Conservation (phyloP, 2,888 invertebrate genomes). For the Sepioteuthis lessoniana region DNA sequence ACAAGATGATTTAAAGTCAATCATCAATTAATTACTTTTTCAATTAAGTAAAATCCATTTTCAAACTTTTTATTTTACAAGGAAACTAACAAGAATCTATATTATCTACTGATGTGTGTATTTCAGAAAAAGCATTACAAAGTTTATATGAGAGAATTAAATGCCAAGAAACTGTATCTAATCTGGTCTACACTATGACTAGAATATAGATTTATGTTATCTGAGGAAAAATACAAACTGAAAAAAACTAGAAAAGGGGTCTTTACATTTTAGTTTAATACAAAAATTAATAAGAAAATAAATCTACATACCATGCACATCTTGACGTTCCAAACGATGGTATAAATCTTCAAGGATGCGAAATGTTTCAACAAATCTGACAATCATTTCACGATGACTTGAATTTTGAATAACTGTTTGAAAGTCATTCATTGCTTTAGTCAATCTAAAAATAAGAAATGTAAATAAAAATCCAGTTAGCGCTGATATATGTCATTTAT, state of each 20-base stretch:
- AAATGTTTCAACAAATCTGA: slow-evolving; percentile 23
- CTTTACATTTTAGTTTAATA: not conserved
- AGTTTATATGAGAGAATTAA: not conserved
- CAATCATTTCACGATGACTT: slow-evolving; percentile 37
- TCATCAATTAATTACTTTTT: not conserved
- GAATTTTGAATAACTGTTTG: slow-evolving; percentile 56
- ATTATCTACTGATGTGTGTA: not conserved
- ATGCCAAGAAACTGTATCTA: not conserved
- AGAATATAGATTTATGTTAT: not conserved
- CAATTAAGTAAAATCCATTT: too few relatives aligned
- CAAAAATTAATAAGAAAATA: not conserved
- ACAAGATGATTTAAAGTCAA: not conserved
- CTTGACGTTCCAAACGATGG: not conserved
- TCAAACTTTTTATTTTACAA: not conserved
- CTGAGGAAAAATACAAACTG: not conserved
- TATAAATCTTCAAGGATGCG: slow-evolving; percentile 48
- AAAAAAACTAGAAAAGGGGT: not conserved
- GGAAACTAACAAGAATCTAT: not conserved
- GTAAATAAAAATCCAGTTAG: too few relatives aligned
- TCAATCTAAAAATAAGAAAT: slow-evolving; percentile 58
- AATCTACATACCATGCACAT: not conserved
- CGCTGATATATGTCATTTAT: too few relatives aligned
- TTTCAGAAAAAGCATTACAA: not conserved
- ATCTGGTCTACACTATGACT: not conserved
- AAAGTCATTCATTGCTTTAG: slow-evolving; percentile 59